Percentiles rank a stretch among this genome's conserved stretches.
Evolutionary conservation across 2,113 vertebrate species (phyloP).

Genomic region (Falcunculus frontatus): DNA sequence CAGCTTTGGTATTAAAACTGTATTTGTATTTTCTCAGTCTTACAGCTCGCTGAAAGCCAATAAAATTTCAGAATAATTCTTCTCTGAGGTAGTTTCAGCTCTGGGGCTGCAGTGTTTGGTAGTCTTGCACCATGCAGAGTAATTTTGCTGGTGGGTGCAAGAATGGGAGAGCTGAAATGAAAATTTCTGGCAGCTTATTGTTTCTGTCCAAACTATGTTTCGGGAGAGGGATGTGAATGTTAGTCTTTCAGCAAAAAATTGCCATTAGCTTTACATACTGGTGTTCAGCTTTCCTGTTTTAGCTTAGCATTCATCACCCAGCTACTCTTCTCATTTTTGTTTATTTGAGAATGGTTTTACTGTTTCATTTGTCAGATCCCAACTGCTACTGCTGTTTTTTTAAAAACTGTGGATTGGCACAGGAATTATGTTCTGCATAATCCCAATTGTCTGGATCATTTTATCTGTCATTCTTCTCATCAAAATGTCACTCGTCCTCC

Average conservation of each 20-base stretch:
- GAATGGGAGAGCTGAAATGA: neutral
- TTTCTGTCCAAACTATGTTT: neutral
- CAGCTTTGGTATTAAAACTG: neutral
- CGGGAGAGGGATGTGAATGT: neutral
- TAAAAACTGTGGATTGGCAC: neutral
- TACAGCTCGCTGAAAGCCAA: neutral
- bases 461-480: constrained; percentile 26
- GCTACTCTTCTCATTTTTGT: neutral
- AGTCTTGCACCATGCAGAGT: neutral
- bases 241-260: neutral
- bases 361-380: neutral
- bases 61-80: neutral
- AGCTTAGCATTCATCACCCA: neutral
- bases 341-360: neutral
- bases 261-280: neutral
- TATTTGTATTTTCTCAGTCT: neutral
- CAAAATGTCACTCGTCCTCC: constrained; percentile 9
- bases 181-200: neutral
- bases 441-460: constrained; percentile 24
- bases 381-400: neutral
- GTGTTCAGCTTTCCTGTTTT: neutral
- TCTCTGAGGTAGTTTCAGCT: neutral
- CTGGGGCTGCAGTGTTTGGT: neutral
- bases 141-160: neutral
- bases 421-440: constrained; percentile 17